Evolutionary conservation across 2,888 invertebrate genomes (phyloP), one percentile per base, ranked within the genome.

Genomic region (Nemapogon koenigi): DNA sequence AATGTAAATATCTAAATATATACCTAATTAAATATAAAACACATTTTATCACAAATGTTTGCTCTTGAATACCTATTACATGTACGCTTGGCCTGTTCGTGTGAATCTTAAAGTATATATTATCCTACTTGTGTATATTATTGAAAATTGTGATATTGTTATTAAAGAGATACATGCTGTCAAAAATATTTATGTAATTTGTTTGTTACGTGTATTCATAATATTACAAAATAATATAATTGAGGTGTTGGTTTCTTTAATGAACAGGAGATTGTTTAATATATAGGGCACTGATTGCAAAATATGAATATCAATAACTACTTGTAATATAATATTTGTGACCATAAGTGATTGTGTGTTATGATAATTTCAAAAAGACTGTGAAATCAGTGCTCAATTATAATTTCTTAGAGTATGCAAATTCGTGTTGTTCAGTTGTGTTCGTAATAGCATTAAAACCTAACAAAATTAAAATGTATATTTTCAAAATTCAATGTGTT

Each of bases 101-200:
- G 51, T 72, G 59, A 72, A 65, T 65, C 69, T 62, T 67, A 62
- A 31, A 39, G 4, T 33, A 11, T 35, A 25, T 19, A 63, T 63
- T 63, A 70, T 70, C 65, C 62, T 63, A 63, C 65, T 71, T 70
- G 63, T 70, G 73, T 75, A 73, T 72, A 73, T 76, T 76, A 76
- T 73, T 75, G 61, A 78, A 78, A 75, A 78, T 71, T 78, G 78
- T 78, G 78, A 78, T 78, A 78, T 76, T 75, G 75, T 78, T 76
- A 72, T 69, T 65, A 68, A 63, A 55, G 28, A 26, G 11, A 3
- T 15, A 26, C 35, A 27, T 37, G 16, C 26, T 35, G 37, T 28
- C 37, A 25, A 11, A 14, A 33, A 33, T 33, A 33, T 33, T 15
- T 22, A 22, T 7, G 10, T 7, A 7, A 22, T 7, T 22, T 7